Base-by-base conservation (phyloP, 2,888 invertebrate genomes). In the Branchipolynoe longqiensis region DNA sequence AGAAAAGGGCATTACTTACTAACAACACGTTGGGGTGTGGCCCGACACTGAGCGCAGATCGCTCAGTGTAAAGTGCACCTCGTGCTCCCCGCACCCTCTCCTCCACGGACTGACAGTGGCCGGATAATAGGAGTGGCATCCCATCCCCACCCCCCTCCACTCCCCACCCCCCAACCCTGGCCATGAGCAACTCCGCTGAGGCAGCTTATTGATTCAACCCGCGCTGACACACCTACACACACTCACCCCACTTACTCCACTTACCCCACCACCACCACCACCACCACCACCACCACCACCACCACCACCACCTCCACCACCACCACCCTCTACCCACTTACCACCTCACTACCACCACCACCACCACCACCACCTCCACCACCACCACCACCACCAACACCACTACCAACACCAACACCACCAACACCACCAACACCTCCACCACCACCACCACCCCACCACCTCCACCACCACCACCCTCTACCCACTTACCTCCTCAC, bases 251-350 rank as follows among this genome's bases (percentile, higher is more conserved):
- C 25, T 25, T 12, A 56, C 56, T 1, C 56, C 3, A 3, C 56
- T 25, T 8, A 56, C 25, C 56, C 56, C 56, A 56, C 56, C 25
- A 2, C 18, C 64, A 28, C 64, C 64, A 1, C 25, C 64, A 3
- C 64, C 64, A 64, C 18, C 31, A 18, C 64, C 64, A 28, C 64
- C 64, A 28, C 64, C 64, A 28, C 64, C 28, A 18, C 31, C 28
- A 33, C 33, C 28, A 64, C 18, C 3, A 28, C 64, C 64, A 4
- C 22, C 64, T 28, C 33, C 25, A 18, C 31, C 64, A 28, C 8
- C 64, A 18, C 25, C 64, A 1, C 25, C 64, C 36, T 31, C 28
- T 28, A 25, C 64, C 31, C 8, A 25, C 18, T 36, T 31, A 18
- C 64, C 28, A 18, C 64, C 64, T 64, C 31, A 25, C 36, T 36